Conservation (phyloP, 1,140 invertebrate genomes). For the Cyclina sinensis region DNA sequence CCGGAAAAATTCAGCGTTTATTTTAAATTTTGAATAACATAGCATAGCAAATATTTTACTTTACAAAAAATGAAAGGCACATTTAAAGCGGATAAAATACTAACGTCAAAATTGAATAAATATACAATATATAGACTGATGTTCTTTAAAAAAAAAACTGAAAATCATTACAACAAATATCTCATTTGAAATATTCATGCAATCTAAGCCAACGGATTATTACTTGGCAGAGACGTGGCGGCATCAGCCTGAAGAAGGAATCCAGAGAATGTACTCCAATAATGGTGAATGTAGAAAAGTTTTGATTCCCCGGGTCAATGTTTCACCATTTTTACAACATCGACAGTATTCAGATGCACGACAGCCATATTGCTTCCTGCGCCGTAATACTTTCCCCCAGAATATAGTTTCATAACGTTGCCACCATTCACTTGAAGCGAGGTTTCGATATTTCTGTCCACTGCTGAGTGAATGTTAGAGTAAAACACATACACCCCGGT, state of each 20-base stretch:
- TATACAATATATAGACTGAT: no score
- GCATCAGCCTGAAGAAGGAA: neutral
- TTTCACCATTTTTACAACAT: constrained; percentile 1
- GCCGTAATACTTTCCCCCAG: neutral
- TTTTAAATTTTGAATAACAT: no score
- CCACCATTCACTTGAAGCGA: neutral
- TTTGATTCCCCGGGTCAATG: neutral
- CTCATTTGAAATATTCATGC: no score
- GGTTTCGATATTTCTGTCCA: neutral
- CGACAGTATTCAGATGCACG: neutral
- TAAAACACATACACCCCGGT: neutral
- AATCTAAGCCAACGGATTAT: no score
- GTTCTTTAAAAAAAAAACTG: no score
- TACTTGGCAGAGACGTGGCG: no score
- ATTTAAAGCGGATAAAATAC: no score
- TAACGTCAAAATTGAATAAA: no score
- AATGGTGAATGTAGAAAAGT: neutral
- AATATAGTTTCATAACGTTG: neutral
- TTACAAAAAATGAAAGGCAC: no score
- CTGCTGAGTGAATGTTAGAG: neutral
- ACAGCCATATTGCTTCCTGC: neutral
- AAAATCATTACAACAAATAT: no score
- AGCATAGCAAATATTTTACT: no score
- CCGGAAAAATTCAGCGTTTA: no score
- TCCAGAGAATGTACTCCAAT: neutral